Percentiles rank a stretch among this genome's conserved stretches.
These are phyloP conservation scores for Erpornis zantholeuca DNA, from an alignment of 2,113 vertebrate genomes.

Conservation along the genomic window DNA sequence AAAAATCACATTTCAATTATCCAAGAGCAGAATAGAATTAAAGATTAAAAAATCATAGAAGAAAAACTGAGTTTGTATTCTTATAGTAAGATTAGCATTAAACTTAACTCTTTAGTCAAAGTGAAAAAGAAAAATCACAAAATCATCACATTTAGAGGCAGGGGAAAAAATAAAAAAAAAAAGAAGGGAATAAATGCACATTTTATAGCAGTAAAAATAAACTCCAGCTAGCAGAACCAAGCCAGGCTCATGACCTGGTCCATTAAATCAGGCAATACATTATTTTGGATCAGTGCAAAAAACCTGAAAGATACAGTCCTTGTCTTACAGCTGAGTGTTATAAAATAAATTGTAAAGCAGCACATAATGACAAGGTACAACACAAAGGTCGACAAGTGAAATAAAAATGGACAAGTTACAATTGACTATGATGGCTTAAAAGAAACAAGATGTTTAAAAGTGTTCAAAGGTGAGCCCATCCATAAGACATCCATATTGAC, in stretches of 20 bases:
- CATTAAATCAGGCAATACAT: constrained; percentile 3
- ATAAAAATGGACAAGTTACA: constrained; percentile 26
- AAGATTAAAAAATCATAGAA: neutral
- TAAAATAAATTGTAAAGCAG: neutral
- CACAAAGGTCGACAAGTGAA: constrained; percentile 18
- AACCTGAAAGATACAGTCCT: neutral
- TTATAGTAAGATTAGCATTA: neutral
- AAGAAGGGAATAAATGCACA: neutral
- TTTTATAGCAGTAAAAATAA: neutral
- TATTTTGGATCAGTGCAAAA: neutral
- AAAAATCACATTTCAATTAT: neutral
- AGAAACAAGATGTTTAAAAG: constrained; percentile 18
- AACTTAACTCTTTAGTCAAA: neutral
- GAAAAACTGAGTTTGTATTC: neutral
- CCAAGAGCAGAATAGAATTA: neutral
- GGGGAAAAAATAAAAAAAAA: too few species aligned
- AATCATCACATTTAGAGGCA: neutral
- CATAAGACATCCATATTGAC: neutral
- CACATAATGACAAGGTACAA: constrained; percentile 25
- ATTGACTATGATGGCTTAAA: neutral
- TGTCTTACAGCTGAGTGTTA: neutral
- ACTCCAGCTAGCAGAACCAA: neutral
- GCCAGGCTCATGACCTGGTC: neutral
- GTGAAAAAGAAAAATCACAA: neutral
- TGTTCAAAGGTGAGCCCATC: constrained; percentile 4